A percentile compares a stretch with the other conserved stretches of the same genome.
Conservation (phyloP, 2,888 invertebrate species). For the Malthinus flaveolus region DNA sequence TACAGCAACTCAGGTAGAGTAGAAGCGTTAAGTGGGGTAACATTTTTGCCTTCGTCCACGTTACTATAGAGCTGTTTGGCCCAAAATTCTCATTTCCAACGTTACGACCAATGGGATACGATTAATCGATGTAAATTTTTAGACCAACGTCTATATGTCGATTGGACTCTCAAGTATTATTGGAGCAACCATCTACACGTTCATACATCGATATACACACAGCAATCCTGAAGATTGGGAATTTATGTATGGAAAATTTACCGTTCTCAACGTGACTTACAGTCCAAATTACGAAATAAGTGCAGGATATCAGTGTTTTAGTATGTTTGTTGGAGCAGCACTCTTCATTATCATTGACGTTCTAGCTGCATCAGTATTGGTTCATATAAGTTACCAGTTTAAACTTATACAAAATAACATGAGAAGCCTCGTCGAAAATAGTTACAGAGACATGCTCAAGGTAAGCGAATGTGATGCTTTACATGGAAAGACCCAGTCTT, state of each 20-base stretch:
- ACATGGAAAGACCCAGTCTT: too few species aligned
- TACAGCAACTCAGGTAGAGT: background rate
- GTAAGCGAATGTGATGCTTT: background rate
- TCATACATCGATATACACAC: background rate
- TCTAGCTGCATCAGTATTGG: constrained; percentile 16
- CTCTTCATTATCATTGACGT: constrained; percentile 18
- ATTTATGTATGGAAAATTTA: constrained; percentile 14
- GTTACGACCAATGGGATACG: too few species aligned
- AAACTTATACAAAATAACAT: constrained; percentile 20
- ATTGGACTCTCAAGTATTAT: background rate
- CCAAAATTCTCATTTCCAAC: background rate
- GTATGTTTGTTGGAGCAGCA: constrained; percentile 5
- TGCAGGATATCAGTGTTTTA: constrained; percentile 9
- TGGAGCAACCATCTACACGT: background rate
- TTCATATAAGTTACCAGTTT: constrained; percentile 21
- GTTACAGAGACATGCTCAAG: constrained; percentile 4
- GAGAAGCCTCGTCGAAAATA: background rate
- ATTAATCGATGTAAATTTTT: background rate
- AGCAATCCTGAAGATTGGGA: constrained; percentile 14
- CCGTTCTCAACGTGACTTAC: constrained; percentile 16
- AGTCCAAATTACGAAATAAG: constrained; percentile 17
- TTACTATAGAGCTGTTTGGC: background rate
- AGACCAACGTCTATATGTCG: background rate
- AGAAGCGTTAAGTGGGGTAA: too few species aligned
- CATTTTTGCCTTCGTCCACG: too few species aligned